A percentile compares a stretch with the other conserved stretches of the same genome.
These are phyloP conservation scores for Eubucco bourcierii DNA, from an alignment of 2,113 vertebrate species.

Conservation along the genomic window DNA sequence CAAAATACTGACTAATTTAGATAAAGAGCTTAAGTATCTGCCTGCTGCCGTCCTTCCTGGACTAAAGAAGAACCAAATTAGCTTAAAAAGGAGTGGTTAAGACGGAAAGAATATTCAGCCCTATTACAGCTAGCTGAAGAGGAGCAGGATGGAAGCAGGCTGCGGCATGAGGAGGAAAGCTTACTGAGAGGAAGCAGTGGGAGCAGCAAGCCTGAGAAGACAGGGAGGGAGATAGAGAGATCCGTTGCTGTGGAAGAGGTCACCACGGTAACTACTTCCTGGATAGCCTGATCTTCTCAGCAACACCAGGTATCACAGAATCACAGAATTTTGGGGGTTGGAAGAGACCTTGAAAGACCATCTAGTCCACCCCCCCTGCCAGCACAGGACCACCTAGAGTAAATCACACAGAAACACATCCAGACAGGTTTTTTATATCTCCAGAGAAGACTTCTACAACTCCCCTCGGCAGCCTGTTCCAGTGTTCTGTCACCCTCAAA, in stretches of 20 bases:
- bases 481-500: too few relatives aligned
- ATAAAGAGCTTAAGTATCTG: not conserved
- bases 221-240: not conserved
- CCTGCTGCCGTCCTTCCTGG: not conserved
- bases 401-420: too few relatives aligned
- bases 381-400: too few relatives aligned
- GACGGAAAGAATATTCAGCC: not conserved
- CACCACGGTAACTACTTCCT: not conserved
- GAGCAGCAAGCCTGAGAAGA: not conserved
- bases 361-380: too few relatives aligned
- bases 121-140: not conserved
- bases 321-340: too few relatives aligned
- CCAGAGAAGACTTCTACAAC: too few relatives aligned
- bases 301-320: not conserved
- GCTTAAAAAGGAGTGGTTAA: not conserved
- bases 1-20: not conserved
- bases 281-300: not conserved
- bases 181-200: not conserved
- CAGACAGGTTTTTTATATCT: too few relatives aligned
- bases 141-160: not conserved
- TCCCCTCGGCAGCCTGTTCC: too few relatives aligned
- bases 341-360: too few relatives aligned
- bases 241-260: not conserved
- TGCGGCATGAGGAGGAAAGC: not conserved
- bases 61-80: not conserved